Evolutionary conservation across 2,113 vertebrate species (phyloP).

Genomic region (Rhadina sibilatrix): DNA sequence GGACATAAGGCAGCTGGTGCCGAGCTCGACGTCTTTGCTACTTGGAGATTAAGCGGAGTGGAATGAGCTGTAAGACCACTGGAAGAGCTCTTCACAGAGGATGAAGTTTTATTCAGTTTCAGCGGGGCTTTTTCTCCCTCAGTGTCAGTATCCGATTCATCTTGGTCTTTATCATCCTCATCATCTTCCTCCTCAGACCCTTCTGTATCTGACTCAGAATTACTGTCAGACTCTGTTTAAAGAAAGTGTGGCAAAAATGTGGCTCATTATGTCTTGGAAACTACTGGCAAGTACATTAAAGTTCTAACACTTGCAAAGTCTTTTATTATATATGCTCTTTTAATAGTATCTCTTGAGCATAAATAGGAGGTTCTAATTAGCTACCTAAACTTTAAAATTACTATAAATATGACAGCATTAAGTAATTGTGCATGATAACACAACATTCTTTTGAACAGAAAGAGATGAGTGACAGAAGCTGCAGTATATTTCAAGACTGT

Average conservation of each 20-base stretch:
- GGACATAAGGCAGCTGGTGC: constrained; percentile 77
- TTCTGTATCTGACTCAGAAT: constrained; percentile 89
- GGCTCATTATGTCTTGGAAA: constrained; percentile 49
- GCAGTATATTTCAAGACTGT: not conserved
- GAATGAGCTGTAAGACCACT: constrained; percentile 83
- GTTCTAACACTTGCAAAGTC: not conserved
- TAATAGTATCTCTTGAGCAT: not conserved
- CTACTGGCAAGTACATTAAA: not conserved
- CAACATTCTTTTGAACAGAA: not conserved
- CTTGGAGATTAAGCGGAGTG: constrained; percentile 83
- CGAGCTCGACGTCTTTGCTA: constrained; percentile 76
- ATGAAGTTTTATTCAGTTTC: constrained; percentile 77
- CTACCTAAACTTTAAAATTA: not conserved
- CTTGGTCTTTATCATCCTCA: constrained; percentile 83
- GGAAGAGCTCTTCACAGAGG: constrained; percentile 80
- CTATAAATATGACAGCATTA: not conserved
- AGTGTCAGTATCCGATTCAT: constrained; percentile 83
- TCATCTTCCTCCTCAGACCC: constrained; percentile 86
- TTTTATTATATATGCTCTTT: not conserved
- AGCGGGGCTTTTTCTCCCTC: constrained; percentile 79
- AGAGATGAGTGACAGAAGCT: not conserved
- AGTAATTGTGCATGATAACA: not conserved
- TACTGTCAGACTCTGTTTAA: constrained; percentile 88
- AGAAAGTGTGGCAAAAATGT: constrained; percentile 55
- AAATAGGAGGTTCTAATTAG: not conserved